Evolutionary conservation across 2,113 vertebrate species (phyloP).

Genomic region (Orthonyx spaldingii): DNA sequence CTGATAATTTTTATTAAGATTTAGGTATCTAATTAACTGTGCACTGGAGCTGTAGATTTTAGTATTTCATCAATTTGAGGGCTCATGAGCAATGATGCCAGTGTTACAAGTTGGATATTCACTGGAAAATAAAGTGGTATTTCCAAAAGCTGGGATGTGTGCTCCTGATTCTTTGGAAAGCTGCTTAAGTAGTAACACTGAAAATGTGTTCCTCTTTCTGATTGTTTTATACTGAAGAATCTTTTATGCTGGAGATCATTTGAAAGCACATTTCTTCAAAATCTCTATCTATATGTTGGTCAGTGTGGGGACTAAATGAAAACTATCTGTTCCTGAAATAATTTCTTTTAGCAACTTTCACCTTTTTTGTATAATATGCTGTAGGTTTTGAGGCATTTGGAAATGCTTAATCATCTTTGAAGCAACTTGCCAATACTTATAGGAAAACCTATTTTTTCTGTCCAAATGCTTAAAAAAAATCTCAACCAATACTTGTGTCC

Average conservation of each 20-base stretch:
- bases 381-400: neutral
- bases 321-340: neutral
- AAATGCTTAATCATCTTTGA: neutral
- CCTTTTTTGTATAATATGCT: neutral
- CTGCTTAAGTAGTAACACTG: neutral
- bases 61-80: neutral
- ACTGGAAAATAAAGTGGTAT: constrained; percentile 39
- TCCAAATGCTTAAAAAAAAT: neutral
- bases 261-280: neutral
- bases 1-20: constrained; percentile 27
- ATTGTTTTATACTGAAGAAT: neutral
- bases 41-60: constrained; percentile 21
- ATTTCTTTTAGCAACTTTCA: neutral
- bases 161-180: neutral
- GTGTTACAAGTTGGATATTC: neutral
- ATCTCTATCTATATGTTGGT: neutral
- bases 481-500: neutral
- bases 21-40: neutral
- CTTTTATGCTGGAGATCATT: neutral
- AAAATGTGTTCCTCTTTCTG: neutral
- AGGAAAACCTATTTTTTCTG: neutral
- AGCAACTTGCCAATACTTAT: neutral
- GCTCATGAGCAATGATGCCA: neutral
- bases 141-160: neutral
- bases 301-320: neutral